Evolutionary conservation across 2,888 invertebrate species (phyloP).

Genomic region (Drosophila pseudotakahashii): DNA sequence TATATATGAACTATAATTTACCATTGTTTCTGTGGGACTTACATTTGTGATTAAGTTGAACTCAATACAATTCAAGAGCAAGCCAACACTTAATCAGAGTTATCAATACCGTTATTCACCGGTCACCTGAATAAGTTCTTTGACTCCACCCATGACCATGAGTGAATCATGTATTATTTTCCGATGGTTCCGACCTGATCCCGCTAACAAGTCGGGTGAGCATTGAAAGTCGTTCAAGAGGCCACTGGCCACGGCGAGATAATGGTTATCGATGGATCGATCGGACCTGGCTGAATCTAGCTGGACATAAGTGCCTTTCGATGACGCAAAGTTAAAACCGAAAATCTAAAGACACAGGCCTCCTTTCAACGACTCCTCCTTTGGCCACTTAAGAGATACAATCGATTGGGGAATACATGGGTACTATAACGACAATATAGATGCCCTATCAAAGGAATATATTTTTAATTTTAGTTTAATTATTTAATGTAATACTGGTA

Average conservation of each 20-base stretch:
- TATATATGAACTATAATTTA: neutral
- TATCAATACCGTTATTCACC: neutral
- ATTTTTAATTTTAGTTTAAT: neutral
- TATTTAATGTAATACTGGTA: neutral
- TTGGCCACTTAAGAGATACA: conserved; percentile 34
- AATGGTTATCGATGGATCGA: conserved; percentile 35
- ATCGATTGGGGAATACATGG: neutral
- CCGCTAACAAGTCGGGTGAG: neutral
- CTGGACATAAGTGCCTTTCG: conserved; percentile 22
- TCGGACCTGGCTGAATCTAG: conserved; percentile 21
- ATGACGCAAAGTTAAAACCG: conserved; percentile 18
- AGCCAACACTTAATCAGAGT: conserved; percentile 14
- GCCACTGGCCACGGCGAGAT: conserved; percentile 21
- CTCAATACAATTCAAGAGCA: neutral
- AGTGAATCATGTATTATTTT: conserved; percentile 12
- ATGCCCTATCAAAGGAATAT: conserved; percentile 7
- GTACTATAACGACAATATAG: neutral
- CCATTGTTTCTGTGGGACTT: neutral
- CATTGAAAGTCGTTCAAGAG: conserved; percentile 15
- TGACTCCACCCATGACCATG: conserved; percentile 29
- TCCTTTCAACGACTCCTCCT: conserved; percentile 7
- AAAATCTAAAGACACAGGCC: conserved; percentile 25
- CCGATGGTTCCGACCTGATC: conserved; percentile 3
- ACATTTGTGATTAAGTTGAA: neutral
- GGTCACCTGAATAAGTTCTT: conserved; percentile 15